Evolutionary conservation across 2,888 invertebrate genomes (phyloP).

Genomic region (Mayetiola destructor): DNA sequence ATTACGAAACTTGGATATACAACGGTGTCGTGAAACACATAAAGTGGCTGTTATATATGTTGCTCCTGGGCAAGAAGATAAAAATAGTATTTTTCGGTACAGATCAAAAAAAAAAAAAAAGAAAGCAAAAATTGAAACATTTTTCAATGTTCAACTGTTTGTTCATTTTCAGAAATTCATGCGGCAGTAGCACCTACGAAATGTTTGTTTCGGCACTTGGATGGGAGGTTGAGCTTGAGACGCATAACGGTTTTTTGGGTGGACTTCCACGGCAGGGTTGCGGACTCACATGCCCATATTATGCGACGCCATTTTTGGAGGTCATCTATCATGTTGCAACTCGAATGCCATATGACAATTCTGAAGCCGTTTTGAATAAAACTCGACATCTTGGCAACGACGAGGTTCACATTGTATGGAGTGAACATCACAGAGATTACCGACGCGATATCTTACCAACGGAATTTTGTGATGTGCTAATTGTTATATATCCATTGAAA

Average conservation of each 20-base stretch:
- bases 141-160: neutral
- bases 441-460: slow-evolving; percentile 93
- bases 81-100: slow-evolving; percentile 65
- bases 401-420: slow-evolving; percentile 98
- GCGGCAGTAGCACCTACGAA: slow-evolving; percentile 88
- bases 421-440: slow-evolving; percentile 91
- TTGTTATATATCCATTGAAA: slow-evolving; percentile 85
- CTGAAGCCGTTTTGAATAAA: slow-evolving; percentile 79
- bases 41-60: slow-evolving; percentile 97
- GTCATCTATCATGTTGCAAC: slow-evolving; percentile 95
- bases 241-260: slow-evolving; percentile 89
- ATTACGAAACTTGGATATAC: slow-evolving; percentile 81
- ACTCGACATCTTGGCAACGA: slow-evolving; percentile 94
- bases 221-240: slow-evolving; percentile 74
- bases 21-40: slow-evolving; percentile 82
- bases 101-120: neutral
- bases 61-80: slow-evolving; percentile 92
- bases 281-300: slow-evolving; percentile 87
- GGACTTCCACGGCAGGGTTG: slow-evolving; percentile 82
- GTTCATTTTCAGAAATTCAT: slow-evolving; percentile 55
- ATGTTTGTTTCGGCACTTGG: slow-evolving; percentile 54
- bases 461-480: slow-evolving; percentile 97
- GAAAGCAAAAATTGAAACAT: too few species aligned
- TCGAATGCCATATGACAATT: slow-evolving; percentile 81
- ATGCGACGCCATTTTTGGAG: slow-evolving; percentile 84